Evolutionary conservation across 2,888 invertebrate species (phyloP), one percentile per base, ranked within the genome.

Genomic region (Charanyca ferruginea): DNA sequence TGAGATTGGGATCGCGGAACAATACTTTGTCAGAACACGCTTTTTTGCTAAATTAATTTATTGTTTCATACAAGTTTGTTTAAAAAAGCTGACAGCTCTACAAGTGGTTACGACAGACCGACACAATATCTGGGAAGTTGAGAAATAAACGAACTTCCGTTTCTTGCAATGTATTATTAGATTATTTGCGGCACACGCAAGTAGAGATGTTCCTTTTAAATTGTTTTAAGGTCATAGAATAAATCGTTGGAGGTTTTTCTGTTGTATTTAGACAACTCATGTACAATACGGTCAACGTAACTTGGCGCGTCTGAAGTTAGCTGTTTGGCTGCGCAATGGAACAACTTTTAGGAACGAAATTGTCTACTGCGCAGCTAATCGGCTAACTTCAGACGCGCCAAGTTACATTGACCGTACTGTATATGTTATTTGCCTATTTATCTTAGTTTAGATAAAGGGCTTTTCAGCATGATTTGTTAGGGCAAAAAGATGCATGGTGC

Each of bases 101-200:
- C 63, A 32, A 54, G 53, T 41, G 42, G 72, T 83, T 81, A 83
- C 83, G 65, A 83, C 60, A 83, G 49, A 63, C 73, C 57, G 69
- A 69, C 72, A 69, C 72, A 84, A 79, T 81, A 75, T 82, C 73
- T 84, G 86, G 82, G 82, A 85, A 84, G 77, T 83, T 84, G 58
- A 66, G 73, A 65, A 79, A 82, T 52, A 78, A 55, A 58, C 59
- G 22, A 13, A 66, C 81, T 83, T 84, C 80, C 81, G 77, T 72
- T 77, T 52, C 47, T 63, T 66, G 68, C 61, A 47, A 41, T 45
- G 57, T 65, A 57, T 74, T 67, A 61, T 75, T 74, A 68, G 49
- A 11, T 62, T 54, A 28, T 25, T 28, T 42, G 25, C 62, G 18
- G 51, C 57, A 61, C 59, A 69, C 51, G 68, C 69, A 41, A 53